Evolutionary conservation across 2,113 vertebrate species (phyloP), one percentile per base, ranked within the genome.

Genomic region (Cephalopholis sonnerati): DNA sequence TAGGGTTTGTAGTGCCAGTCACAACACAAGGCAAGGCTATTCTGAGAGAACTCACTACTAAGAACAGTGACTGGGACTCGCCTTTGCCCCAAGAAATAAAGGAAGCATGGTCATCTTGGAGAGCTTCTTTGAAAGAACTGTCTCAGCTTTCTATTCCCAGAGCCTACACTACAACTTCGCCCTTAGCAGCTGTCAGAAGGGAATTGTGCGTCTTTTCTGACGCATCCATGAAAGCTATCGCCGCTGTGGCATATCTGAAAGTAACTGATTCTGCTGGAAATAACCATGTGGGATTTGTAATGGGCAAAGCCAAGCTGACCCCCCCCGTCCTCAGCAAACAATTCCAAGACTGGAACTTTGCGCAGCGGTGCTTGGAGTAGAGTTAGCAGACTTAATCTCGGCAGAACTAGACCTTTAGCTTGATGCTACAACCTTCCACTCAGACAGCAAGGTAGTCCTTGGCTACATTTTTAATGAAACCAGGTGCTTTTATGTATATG

Each of bases 171-270:
- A 16, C 46, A 4, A 50, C 36, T 6, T 79, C 81, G 25, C 51
- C 71, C 3, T 66, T 66, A 27, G 48, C 57, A 53, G 75, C 32
- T 32, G 32, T 32, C 16, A 61, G 50, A 68, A 81, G 59, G 41
- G 57, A 77, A 66, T 36, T 81, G 7, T 68, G 63, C 39, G 9
- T 87, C 18, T 89, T 89, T 32, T 32, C 32, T 32, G 4, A 32
- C 6, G 32, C 32, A 0, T 89, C 84, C 44, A 36, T 22, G 4
- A 87, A 76, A 46, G 32, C 4, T 32, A 5, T 32, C 4, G 70
- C 81, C 1, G 73, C 67, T 24, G 74, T 90, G 20, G 27, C 73
- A 2, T 87, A 89, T 15, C 18, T 87, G 0, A 82, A 73, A 50
- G 18, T 75, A 12, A 81, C 74, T 57, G 83, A 83, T 1, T 7